These are phyloP conservation scores for Fopius arisanus DNA, from an alignment of 1,140 invertebrate species.

Conservation along the genomic window DNA sequence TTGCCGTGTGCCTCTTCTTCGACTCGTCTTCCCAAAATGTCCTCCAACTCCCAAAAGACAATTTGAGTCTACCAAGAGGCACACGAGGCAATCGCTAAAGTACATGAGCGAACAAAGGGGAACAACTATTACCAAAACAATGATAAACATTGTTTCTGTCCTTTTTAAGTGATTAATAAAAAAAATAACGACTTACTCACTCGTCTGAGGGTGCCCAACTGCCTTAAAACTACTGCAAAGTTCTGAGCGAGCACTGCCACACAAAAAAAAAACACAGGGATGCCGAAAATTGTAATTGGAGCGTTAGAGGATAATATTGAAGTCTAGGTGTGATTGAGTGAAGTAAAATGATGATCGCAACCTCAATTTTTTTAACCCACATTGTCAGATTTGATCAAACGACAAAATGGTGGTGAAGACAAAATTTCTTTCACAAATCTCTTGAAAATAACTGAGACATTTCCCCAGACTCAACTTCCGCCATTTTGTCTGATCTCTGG, in stretches of 20 bases:
- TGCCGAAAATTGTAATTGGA: slow-evolving; percentile 1
- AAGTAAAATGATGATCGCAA: not conserved
- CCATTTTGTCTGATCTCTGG: no score
- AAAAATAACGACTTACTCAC: slow-evolving; percentile 21
- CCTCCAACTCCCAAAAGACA: not conserved
- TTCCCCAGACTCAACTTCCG: no score
- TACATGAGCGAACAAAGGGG: slow-evolving; percentile 10
- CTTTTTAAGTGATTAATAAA: slow-evolving; percentile 15
- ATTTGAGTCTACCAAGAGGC: slow-evolving; percentile 13
- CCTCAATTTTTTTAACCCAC: not conserved
- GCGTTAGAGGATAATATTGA: not conserved
- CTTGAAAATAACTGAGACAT: no score
- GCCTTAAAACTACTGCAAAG: slow-evolving; percentile 40
- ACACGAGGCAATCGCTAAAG: slow-evolving; percentile 16
- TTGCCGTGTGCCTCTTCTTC: slow-evolving; percentile 3
- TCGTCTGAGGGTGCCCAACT: slow-evolving; percentile 47
- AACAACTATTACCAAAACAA: slow-evolving; percentile 22
- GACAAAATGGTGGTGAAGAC: no score
- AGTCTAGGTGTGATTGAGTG: not conserved
- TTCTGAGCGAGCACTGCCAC: slow-evolving; percentile 54
- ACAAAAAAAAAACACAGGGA: slow-evolving; percentile 28
- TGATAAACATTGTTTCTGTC: slow-evolving; percentile 22
- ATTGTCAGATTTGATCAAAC: not conserved
- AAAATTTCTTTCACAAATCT: no score
- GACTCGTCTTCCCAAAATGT: not conserved